Evolutionary conservation across 1,140 invertebrate species (phyloP).

Genomic region (Gonioctena quinquepunctata): DNA sequence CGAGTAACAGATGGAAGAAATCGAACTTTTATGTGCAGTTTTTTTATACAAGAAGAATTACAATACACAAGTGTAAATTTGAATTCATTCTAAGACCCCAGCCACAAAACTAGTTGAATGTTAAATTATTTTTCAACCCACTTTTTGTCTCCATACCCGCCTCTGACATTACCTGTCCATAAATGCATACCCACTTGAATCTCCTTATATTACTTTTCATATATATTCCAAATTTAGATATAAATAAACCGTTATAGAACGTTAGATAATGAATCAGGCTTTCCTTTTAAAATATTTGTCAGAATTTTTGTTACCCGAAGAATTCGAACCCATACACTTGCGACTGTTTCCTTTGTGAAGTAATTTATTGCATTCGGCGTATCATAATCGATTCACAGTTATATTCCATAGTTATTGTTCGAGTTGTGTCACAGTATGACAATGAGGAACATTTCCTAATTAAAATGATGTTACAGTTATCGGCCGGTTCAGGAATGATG

Average conservation of each 20-base stretch:
- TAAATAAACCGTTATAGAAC: background rate
- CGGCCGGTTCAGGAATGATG: background rate
- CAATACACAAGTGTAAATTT: no score
- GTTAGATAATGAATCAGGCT: background rate
- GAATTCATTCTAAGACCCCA: no score
- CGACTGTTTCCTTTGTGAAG: background rate
- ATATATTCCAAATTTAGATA: background rate
- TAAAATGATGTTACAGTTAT: background rate
- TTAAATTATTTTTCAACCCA: no score
- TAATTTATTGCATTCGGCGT: background rate
- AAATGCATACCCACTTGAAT: background rate
- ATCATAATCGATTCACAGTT: background rate
- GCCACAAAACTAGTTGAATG: no score
- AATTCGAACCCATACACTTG: background rate
- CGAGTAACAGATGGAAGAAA: no score
- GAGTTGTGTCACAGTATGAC: background rate
- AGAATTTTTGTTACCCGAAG: background rate
- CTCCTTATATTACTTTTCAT: background rate
- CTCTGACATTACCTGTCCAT: background rate
- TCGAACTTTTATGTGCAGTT: no score
- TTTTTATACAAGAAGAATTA: no score
- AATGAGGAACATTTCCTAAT: background rate
- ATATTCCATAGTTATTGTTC: background rate
- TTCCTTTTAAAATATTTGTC: background rate
- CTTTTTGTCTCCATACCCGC: no score